Base-by-base conservation (phyloP, 1,140 invertebrate genomes). In the Heliconius congener region DNA sequence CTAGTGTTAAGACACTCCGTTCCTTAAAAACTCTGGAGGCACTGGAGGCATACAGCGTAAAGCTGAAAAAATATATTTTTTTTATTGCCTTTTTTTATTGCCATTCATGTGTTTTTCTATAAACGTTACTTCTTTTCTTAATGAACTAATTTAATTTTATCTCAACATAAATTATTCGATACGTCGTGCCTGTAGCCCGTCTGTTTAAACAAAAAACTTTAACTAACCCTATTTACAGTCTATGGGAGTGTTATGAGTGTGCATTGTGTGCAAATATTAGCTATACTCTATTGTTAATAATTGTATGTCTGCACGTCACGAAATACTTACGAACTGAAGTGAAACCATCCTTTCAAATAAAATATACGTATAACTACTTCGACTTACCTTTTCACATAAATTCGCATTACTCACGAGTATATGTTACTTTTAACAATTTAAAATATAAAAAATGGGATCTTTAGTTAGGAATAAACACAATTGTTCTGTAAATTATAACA, bases 181-280 rank as follows among this genome's bases (percentile, higher is more conserved):
- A 13, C 1, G 11, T 30, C 9, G 55, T 23, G 8, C 8, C 19
- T 57, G 55, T 23, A 19, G 18, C n/a, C 55, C n/a, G n/a, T n/a
- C 55, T 23, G 19, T 57, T 57, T 23, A 57, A 57, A 57, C 55
- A 57, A 57, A 57, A 19, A 57, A 57, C 19, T n/a, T 11, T 57
- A 57, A 23, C 55, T 57, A 52, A 52, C 55, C 19, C 46, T 52
- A 74, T 74, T 52, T 66, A 66, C 60, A 66, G 60, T 66, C 60
- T 66, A 66, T 66, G 27, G 60, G 60, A 66, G 60, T 66, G 60
- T 30, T 66, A 66, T 66, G 23, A 30, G 60, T 66, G 3, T 66
- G 60, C 60, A 66, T 66, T 74, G 73, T 74, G 46, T 72, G 34
- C 71, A 37, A 72, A 72, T 42, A 72, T 72, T 72, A 72, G 18